A percentile compares a stretch with the other conserved stretches of the same genome.
These are phyloP conservation scores for Mormyrus iriodes DNA, from an alignment of 2,113 vertebrate species.

Conservation along the genomic window DNA sequence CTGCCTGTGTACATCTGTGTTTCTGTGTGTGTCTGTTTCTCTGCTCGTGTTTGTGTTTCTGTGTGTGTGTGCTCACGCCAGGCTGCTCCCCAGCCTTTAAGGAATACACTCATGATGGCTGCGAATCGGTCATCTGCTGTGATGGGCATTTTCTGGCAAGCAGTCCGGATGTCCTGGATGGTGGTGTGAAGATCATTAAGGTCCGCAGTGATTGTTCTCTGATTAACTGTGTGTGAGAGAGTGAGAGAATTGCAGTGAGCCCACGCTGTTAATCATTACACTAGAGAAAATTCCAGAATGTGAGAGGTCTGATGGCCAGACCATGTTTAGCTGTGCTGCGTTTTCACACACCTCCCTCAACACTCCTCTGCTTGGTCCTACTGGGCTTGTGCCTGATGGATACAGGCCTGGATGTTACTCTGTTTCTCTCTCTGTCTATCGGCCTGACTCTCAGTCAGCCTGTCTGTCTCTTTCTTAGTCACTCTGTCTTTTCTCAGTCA, in stretches of 20 bases:
- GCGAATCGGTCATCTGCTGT: constrained; percentile 82
- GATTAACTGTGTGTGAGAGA: constrained; percentile 70
- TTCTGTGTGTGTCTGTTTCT: not conserved
- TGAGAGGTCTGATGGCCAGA: not conserved
- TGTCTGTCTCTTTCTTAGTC: not conserved
- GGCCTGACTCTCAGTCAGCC: not conserved
- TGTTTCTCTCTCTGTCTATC: not conserved
- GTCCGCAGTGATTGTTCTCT: constrained; percentile 76
- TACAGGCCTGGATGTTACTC: not conserved
- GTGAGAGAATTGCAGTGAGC: constrained; percentile 5
- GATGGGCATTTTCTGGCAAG: constrained; percentile 80
- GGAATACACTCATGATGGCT: constrained; percentile 89
- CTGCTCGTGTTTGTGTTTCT: not conserved
- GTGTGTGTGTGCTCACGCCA: not conserved
- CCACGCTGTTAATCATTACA: not conserved
- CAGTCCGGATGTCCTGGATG: constrained; percentile 79
- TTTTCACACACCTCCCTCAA: not conserved
- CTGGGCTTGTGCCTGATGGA: not conserved
- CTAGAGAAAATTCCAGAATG: not conserved
- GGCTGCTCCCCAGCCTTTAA: constrained; percentile 15
- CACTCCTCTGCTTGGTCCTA: not conserved
- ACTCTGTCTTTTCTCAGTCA: not conserved
- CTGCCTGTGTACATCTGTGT: not conserved
- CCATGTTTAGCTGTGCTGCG: not conserved
- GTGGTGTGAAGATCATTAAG: constrained; percentile 81